These are phyloP conservation scores for Napeogenes sylphis DNA, from an alignment of 2,888 invertebrate species.

Conservation along the genomic window DNA sequence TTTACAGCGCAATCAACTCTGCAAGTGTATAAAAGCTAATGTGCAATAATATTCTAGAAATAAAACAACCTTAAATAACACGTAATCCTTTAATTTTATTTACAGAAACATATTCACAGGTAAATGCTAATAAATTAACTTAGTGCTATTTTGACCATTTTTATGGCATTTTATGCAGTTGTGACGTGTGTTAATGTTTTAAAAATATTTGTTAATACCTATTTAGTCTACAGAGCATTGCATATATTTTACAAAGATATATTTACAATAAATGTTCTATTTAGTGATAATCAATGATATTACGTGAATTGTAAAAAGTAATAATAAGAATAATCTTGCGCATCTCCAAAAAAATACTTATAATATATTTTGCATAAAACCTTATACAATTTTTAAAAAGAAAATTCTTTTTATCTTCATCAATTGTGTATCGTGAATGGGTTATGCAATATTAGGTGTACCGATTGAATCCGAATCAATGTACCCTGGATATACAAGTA, in stretches of 20 bases:
- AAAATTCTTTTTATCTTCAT: no score
- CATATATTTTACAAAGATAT: background rate
- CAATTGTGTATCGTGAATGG: conserved; percentile 14
- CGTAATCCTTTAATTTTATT: conserved; percentile 70
- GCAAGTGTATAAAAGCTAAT: background rate
- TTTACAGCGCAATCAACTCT: no score
- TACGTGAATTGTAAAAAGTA: no score
- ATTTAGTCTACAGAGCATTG: background rate
- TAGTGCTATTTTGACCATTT: conserved; percentile 13
- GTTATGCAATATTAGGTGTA: conserved; percentile 27
- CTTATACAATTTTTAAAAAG: no score
- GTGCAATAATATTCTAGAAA: conserved; percentile 24
- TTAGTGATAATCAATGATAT: no score
- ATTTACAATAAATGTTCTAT: background rate
- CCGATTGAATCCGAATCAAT: no score
- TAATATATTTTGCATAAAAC: no score
- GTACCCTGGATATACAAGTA: no score
- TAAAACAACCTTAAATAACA: conserved; percentile 50
- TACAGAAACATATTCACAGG: conserved; percentile 51
- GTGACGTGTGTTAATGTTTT: conserved; percentile 14
- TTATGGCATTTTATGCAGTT: conserved; percentile 23
- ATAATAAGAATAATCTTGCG: no score
- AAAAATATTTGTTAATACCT: background rate
- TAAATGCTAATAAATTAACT: conserved; percentile 16
- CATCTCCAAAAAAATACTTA: no score